Evolutionary conservation across 53 echinoderm and acorn worm species (phyloP).

Genomic region (Actinopyga echinites): DNA sequence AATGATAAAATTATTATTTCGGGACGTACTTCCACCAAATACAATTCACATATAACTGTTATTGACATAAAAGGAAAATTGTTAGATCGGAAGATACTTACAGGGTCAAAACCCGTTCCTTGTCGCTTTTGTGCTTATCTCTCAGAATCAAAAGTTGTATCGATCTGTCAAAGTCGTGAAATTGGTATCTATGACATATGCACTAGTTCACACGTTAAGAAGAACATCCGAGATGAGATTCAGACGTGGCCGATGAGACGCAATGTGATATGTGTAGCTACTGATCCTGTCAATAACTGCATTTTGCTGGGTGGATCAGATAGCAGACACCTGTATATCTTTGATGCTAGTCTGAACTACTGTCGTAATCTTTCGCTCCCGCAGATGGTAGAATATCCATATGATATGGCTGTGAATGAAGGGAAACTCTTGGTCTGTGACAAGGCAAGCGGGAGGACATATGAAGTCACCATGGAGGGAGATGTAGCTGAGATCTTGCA

Average conservation of each 20-base stretch:
- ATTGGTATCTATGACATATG: conserved; percentile 1
- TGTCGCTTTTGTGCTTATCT: not conserved
- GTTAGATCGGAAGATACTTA: no score
- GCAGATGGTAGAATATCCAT: not conserved
- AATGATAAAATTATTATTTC: no score
- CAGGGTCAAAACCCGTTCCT: not conserved
- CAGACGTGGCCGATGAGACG: not conserved
- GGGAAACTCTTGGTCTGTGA: not conserved
- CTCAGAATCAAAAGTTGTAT: not conserved
- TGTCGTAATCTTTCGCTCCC: not conserved
- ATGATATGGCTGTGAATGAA: not conserved
- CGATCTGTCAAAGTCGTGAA: not conserved
- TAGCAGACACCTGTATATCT: not conserved
- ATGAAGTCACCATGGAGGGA: not conserved
- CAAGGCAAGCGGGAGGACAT: not conserved
- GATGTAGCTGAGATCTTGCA: no score
- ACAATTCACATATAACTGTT: no score
- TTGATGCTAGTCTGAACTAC: not conserved
- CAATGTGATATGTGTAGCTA: not conserved
- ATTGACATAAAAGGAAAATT: no score
- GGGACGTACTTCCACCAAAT: no score
- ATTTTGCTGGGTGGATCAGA: not conserved
- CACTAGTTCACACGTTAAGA: not conserved
- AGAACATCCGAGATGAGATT: not conserved
- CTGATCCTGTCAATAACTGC: not conserved